Evolutionary conservation across 2,888 invertebrate species (phyloP).

Genomic region (Philereme vetulata): DNA sequence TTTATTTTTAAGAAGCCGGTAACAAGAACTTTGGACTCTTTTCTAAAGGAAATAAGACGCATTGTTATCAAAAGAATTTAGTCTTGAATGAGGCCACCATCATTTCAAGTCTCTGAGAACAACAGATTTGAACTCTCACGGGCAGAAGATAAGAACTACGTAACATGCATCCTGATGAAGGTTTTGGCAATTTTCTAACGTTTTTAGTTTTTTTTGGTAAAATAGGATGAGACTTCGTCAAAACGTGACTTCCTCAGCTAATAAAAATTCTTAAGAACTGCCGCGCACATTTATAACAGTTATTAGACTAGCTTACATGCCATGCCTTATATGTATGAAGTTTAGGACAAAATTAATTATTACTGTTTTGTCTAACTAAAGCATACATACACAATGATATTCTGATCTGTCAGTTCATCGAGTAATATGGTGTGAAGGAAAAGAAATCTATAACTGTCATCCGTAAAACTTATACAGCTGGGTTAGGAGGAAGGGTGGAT

Average conservation of each 20-base stretch:
- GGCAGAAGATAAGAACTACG: slow-evolving; percentile 8
- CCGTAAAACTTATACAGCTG: no score
- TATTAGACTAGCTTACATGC: no score
- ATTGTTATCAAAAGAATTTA: slow-evolving; percentile 27
- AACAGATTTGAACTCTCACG: slow-evolving; percentile 22
- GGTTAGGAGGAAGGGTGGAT: no score
- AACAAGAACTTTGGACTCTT: slow-evolving; percentile 24
- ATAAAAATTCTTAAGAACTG: no score
- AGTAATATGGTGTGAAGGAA: no score
- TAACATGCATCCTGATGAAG: slow-evolving; percentile 36
- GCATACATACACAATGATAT: no score
- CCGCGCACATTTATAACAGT: no score
- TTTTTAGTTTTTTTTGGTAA: slow-evolving; percentile 42
- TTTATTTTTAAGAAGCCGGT: neutral
- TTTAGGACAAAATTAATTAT: no score
- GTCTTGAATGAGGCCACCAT: slow-evolving; percentile 36
- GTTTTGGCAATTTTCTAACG: slow-evolving; percentile 40
- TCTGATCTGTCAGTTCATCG: no score
- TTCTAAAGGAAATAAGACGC: slow-evolving; percentile 10
- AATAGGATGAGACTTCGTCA: slow-evolving; percentile 41
- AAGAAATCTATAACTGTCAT: no score
- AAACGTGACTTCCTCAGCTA: slow-evolving; percentile 32
- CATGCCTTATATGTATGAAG: no score
- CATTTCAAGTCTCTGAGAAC: slow-evolving; percentile 12
- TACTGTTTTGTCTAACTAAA: no score